Percentiles rank a stretch among this genome's conserved stretches.
Evolutionary conservation across 2,797 vertebrate species (phyloP).

Genomic region (Galaxias olidus): DNA sequence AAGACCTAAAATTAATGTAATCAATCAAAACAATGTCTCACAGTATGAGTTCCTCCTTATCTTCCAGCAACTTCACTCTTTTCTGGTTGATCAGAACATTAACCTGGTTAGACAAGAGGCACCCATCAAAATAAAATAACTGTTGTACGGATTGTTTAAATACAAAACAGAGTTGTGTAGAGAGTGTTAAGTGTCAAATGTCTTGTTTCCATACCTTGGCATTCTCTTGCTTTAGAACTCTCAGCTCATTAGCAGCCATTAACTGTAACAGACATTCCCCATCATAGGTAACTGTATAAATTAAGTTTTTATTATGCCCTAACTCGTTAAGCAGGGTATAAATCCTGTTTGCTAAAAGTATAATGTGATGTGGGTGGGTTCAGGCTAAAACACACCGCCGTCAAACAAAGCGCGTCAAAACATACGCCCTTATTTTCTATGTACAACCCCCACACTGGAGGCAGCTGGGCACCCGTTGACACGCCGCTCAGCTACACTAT

Average conservation of each 20-base stretch:
- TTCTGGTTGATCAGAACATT: constrained; percentile 63
- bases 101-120: constrained; percentile 45
- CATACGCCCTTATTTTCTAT: no score
- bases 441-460: no score
- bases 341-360: no score
- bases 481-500: no score
- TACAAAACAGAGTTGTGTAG: background rate
- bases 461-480: no score
- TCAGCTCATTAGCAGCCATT: constrained; percentile 41
- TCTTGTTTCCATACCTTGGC: constrained; percentile 51
- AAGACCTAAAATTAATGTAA: no score
- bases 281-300: background rate
- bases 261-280: constrained; percentile 41
- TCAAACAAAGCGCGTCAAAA: no score
- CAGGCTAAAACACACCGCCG: no score
- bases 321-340: background rate
- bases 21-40: constrained; percentile 48
- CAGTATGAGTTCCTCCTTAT: constrained; percentile 72
- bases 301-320: no score
- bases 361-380: no score
- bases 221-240: constrained; percentile 36
- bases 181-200: background rate
- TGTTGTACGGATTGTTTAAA: background rate
- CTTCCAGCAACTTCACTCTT: constrained; percentile 67
- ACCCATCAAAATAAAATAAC: background rate